phyloP scores from a whole-genome alignment of 92 coral and sea anemone genomes.

The Pocillopora meandrina region DNA sequence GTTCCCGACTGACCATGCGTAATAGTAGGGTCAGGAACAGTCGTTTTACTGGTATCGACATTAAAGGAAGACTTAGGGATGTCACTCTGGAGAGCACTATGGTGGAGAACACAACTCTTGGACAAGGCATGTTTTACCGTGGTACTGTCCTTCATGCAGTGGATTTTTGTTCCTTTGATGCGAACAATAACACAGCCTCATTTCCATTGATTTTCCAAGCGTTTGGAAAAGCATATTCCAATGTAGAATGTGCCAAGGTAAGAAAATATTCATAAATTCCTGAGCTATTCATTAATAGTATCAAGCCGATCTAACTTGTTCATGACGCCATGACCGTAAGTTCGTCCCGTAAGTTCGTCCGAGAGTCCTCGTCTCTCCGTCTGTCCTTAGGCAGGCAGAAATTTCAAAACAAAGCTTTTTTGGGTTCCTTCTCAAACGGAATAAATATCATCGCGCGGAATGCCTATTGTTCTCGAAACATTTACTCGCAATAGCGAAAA shows the following conservation, averaged over 20 bases:
- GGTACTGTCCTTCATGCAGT: conserved; percentile 11
- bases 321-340: too few species aligned
- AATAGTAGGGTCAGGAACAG: conserved; percentile 40
- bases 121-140: conserved; percentile 38
- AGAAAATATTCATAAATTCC: neutral
- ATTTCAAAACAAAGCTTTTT: too few species aligned
- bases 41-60: conserved; percentile 49
- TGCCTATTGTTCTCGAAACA: too few species aligned
- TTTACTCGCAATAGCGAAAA: too few species aligned
- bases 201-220: conserved; percentile 46
- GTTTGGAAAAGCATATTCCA: conserved; percentile 12
- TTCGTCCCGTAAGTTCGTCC: too few species aligned
- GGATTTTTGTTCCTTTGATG: conserved; percentile 30
- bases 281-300: too few species aligned
- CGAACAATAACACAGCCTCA: neutral
- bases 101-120: conserved; percentile 49
- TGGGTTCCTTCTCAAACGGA: too few species aligned
- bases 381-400: too few species aligned
- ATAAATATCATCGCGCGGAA: too few species aligned
- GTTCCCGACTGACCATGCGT: conserved; percentile 48
- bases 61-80: conserved; percentile 20
- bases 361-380: too few species aligned
- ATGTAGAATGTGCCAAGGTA: conserved; percentile 48
- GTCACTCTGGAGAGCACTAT: conserved; percentile 35
- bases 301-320: too few species aligned